Percentiles rank a stretch among this genome's conserved stretches.
Evolutionary conservation across 1,140 invertebrate species (phyloP).

Genomic region (Bombus polaris): DNA sequence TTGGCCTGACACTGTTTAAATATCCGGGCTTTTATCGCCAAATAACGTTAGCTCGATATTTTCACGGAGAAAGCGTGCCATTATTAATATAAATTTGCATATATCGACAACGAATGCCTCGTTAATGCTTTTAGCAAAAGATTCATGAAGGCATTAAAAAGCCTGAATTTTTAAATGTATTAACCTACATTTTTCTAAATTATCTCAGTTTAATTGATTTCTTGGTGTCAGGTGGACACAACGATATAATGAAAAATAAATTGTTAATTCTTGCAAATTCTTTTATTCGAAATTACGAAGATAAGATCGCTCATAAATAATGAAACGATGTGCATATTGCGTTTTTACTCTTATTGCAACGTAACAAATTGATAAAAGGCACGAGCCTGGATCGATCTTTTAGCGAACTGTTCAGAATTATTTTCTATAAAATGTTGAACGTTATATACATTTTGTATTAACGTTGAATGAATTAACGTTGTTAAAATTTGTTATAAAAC

Average conservation of each 20-base stretch:
- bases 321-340: too few relatives aligned
- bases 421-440: too few relatives aligned
- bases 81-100: constrained; percentile 25
- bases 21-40: constrained; percentile 6
- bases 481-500: not conserved
- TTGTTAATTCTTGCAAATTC: not conserved
- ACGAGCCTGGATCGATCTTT: too few relatives aligned
- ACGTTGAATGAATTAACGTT: not conserved
- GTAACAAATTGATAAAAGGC: too few relatives aligned
- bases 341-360: too few relatives aligned
- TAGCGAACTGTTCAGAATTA: too few relatives aligned
- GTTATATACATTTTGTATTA: too few relatives aligned
- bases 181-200: not conserved
- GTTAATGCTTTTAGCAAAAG: not conserved
- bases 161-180: not conserved
- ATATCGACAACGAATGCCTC: not conserved
- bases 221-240: not conserved
- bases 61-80: not conserved
- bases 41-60: not conserved
- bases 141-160: not conserved
- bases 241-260: not conserved
- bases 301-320: too few relatives aligned
- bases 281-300: not conserved
- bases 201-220: not conserved
- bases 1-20: not conserved